Evolutionary conservation across 2,113 vertebrate species (phyloP), one percentile per base, ranked within the genome.

Genomic region (Phaethornis superciliosus): DNA sequence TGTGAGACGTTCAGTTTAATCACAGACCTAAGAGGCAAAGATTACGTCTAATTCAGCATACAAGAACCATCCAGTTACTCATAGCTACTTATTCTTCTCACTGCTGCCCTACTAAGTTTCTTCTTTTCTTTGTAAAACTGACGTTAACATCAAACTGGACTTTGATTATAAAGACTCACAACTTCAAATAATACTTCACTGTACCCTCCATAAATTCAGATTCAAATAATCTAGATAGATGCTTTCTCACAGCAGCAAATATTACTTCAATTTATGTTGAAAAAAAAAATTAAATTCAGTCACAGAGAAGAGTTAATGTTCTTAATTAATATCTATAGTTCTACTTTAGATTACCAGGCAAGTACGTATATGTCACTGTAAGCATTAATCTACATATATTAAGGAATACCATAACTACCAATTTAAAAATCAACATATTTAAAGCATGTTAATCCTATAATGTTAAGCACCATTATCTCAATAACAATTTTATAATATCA

Each of bases 341-440:
- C 20, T 59, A 32, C 37, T 67, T 83, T 67, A 83, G 46, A 69
- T 70, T 59, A 77, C 32, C 90, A 59, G 78, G 33, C 23, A 94
- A 78, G 21, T 55, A 32, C 6, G 2, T 11, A 10, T 17, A 4
- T 62, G 15, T 30, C 71, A 81, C 22, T 51, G 37, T 63, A 71
- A 85, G 32, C 32, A 74, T 80, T 91, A 44, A 78, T 86, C 35
- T 79, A 65, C 67, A 82, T 51, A 56, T 60, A 86, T 55, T 70
- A 80, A 65, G 47, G 35, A 24, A 81, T 59, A 85, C 18, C 26
- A 20, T 54, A 90, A 77, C 19, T 74, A 80, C 33, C 46, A 80
- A 65, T 85, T 90, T 78, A 75, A 70, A 96, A 93, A 79, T 65
- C 68, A 84, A 84, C 60, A 86, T 42, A 65, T 42, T 78, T 81